Percentiles rank a stretch among this genome's conserved stretches.
These are phyloP conservation scores for Centropristis striata DNA, from an alignment of 2,113 vertebrate species.

Conservation along the genomic window DNA sequence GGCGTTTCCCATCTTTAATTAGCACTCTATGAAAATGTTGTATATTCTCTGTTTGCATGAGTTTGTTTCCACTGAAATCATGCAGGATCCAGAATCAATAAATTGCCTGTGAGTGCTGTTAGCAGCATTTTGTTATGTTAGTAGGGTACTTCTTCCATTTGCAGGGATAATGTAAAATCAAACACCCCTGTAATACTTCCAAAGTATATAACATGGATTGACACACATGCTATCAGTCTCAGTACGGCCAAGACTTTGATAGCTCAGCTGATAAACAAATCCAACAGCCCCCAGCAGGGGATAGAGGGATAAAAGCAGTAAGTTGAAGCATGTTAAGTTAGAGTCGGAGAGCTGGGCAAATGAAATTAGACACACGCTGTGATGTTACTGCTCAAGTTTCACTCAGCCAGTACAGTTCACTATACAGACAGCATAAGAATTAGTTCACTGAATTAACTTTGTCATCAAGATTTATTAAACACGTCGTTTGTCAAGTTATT, in stretches of 20 bases:
- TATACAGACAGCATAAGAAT: not conserved
- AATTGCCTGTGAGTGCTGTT: not conserved
- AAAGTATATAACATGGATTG: slow-evolving; percentile 19
- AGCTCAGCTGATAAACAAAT: slow-evolving; percentile 42
- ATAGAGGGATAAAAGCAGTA: slow-evolving; percentile 42
- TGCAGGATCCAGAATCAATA: not conserved
- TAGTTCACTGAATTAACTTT: not conserved
- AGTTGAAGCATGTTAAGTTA: slow-evolving; percentile 40
- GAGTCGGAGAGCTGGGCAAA: slow-evolving; percentile 22
- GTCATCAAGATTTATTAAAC: not conserved
- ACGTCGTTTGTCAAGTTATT: not conserved
- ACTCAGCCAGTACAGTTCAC: slow-evolving; percentile 8
- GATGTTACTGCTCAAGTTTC: slow-evolving; percentile 24
- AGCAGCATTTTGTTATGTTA: not conserved
- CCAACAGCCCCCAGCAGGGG: slow-evolving; percentile 51
- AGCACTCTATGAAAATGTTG: not conserved
- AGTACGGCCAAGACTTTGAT: slow-evolving; percentile 33
- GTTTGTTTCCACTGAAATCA: not conserved
- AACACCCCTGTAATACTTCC: not conserved
- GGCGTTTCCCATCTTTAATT: too few species aligned
- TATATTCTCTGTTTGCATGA: not conserved
- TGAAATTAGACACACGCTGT: slow-evolving; percentile 42
- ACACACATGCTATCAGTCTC: slow-evolving; percentile 37
- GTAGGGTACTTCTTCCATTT: not conserved
- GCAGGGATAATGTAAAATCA: not conserved